phyloP scores from a whole-genome alignment of 2,113 vertebrate species.

The Notiomystis cincta region DNA sequence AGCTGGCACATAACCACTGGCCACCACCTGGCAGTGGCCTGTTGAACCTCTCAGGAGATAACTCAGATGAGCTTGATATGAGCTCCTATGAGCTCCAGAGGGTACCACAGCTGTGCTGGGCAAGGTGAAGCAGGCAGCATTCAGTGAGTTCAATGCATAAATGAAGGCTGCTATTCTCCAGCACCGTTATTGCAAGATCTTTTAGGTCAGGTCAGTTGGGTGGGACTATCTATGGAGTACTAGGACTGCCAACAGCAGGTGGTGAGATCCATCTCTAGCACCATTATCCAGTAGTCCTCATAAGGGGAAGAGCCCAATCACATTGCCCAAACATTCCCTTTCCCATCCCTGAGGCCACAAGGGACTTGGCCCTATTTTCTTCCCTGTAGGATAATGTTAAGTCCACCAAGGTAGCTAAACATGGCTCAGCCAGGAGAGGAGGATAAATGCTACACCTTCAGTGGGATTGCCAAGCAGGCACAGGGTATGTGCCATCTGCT shows the following conservation, averaged over 20 bases:
- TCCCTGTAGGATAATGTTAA: not conserved
- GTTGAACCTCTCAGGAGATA: not conserved
- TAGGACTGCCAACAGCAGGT: not conserved
- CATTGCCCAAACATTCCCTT: not conserved
- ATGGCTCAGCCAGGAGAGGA: not conserved
- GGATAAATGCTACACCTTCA: not conserved
- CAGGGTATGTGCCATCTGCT: not conserved
- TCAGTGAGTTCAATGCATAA: not conserved
- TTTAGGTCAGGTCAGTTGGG: not conserved
- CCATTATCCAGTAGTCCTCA: not conserved
- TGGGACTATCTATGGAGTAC: not conserved
- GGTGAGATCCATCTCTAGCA: not conserved
- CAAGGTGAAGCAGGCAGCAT: not conserved
- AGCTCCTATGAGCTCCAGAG: not conserved
- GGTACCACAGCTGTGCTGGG: not conserved
- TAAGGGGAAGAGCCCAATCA: not conserved
- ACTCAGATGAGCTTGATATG: not conserved
- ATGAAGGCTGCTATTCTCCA: not conserved
- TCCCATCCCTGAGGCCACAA: not conserved
- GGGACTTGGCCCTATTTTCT: not conserved
- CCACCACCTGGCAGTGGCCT: not conserved
- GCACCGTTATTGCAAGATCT: rapidly evolving
- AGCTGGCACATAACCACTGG: not conserved
- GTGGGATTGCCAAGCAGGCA: rapidly evolving
- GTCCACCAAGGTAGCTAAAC: not conserved